Evolutionary conservation across 2,797 vertebrate genomes (phyloP).

Genomic region (Cygnus olor): DNA sequence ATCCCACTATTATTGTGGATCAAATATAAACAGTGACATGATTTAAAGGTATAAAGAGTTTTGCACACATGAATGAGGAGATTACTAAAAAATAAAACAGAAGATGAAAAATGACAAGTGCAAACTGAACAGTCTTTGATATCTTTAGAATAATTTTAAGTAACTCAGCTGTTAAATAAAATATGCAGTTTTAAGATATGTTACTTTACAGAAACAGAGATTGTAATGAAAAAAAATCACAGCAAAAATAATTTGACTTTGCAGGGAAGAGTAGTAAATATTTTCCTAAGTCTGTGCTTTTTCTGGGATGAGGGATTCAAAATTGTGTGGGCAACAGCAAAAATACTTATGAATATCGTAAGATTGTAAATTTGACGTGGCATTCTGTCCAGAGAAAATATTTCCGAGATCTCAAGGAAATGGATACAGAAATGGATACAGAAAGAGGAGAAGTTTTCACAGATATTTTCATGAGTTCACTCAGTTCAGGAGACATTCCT

Average conservation of each 20-base stretch:
- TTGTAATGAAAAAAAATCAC: neutral
- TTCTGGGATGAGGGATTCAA: neutral
- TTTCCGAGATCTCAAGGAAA: slow-evolving; percentile 62
- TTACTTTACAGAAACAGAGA: neutral
- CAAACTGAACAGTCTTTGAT: slow-evolving; percentile 24
- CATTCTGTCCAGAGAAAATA: slow-evolving; percentile 71
- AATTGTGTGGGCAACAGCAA: slow-evolving; percentile 7
- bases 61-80: neutral
- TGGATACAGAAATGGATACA: slow-evolving; percentile 55
- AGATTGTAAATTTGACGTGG: slow-evolving; percentile 41
- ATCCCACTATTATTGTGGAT: neutral
- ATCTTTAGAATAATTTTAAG: slow-evolving; percentile 31
- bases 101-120: slow-evolving; percentile 34
- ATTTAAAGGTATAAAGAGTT: slow-evolving; percentile 20
- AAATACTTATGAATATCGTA: slow-evolving; percentile 34
- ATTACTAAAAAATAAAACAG: slow-evolving; percentile 49
- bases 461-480: slow-evolving; percentile 69
- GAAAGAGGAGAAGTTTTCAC: slow-evolving; percentile 65
- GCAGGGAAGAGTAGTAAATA: neutral
- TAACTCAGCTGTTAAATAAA: neutral
- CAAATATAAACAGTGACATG: slow-evolving; percentile 20
- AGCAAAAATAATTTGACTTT: slow-evolving; percentile 41
- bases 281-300: neutral
- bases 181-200: neutral
- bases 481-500: slow-evolving; percentile 56